Base-by-base conservation (phyloP, 2,888 invertebrate species). In the Podabrus alpinus region DNA sequence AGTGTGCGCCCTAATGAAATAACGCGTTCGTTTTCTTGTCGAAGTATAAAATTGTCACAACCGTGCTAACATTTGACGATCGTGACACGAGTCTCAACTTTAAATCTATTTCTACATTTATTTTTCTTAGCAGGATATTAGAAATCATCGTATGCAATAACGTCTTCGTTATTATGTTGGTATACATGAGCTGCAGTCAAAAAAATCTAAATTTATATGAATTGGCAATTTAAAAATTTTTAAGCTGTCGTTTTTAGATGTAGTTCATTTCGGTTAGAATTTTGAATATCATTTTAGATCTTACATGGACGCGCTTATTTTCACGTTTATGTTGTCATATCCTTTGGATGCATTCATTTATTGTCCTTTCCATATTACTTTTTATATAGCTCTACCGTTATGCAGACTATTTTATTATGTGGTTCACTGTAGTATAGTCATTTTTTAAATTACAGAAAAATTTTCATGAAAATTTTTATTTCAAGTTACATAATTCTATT, bases 261-360 rank as follows among this genome's bases (percentile, higher is more conserved):
- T 79, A 80, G 77, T 76, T 80, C 76, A 66, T 71, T 73, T 76
- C 74, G 75, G 69, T 79, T 62, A 79, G 82, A 84, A 84, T 85
- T 85, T 45, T 84, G 81, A 85, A 85, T 85, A 84, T 85, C 82
- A 81, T 78, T 82, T 80, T 80, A 78, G 68, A 66, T 73, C 76
- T 29, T 66, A 73, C 82, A 82, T 81, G 82, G 82, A 83, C 79
- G 81, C 81, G 83, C 83, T 85, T 85, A 85, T 86, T 84, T 82
- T 79, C 83, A 80, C 84, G 83, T 85, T 86, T 86, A 86, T 86
- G 85, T 85, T 81, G 85, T 86, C 86, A 86, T 86, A 86, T 86
- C 85, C 85, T 84, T 84, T 85, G 84, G 84, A 82, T 84, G 84
- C 84, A 84, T 81, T 81, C 82, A 80, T 84, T 85, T 85, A 85